A percentile compares a stretch with the other conserved stretches of the same genome.
phyloP scores from a whole-genome alignment of 2,113 vertebrate genomes.

The Cyprinodon variegatus region DNA sequence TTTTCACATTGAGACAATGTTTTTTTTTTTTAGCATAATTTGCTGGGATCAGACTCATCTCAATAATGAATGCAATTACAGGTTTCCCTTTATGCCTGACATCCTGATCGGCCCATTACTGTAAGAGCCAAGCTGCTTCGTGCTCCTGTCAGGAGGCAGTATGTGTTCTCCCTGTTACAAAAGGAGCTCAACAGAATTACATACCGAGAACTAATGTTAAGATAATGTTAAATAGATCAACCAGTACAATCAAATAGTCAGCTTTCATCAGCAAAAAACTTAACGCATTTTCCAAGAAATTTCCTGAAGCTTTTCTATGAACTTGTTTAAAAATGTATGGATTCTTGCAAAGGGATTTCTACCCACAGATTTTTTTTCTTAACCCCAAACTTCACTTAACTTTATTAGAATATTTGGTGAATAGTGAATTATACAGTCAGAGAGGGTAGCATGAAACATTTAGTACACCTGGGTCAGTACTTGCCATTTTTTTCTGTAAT shows the following conservation, averaged over 20 bases:
- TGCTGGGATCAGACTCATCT: constrained; percentile 59
- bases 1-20: constrained; percentile 45
- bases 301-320: neutral
- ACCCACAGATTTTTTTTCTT: too few relatives aligned
- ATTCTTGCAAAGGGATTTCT: too few relatives aligned
- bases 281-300: constrained; percentile 16
- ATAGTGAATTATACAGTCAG: too few relatives aligned
- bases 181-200: constrained; percentile 9
- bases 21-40: constrained; percentile 52
- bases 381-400: too few relatives aligned
- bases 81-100: constrained; percentile 63
- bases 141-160: constrained; percentile 15
- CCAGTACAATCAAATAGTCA: constrained; percentile 7
- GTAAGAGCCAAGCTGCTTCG: constrained; percentile 39
- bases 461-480: too few relatives aligned
- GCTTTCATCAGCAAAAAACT: neutral
- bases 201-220: neutral
- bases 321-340: neutral
- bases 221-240: constrained; percentile 9
- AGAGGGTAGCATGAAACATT: too few relatives aligned
- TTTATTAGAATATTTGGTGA: too few relatives aligned
- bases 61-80: constrained; percentile 73
- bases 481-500: too few relatives aligned
- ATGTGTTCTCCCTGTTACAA: constrained; percentile 21
- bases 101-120: constrained; percentile 64